Percentiles rank a stretch among this genome's conserved stretches.
Conservation (phyloP, 2,797 vertebrate genomes). For the Eulemur rubriventer region DNA sequence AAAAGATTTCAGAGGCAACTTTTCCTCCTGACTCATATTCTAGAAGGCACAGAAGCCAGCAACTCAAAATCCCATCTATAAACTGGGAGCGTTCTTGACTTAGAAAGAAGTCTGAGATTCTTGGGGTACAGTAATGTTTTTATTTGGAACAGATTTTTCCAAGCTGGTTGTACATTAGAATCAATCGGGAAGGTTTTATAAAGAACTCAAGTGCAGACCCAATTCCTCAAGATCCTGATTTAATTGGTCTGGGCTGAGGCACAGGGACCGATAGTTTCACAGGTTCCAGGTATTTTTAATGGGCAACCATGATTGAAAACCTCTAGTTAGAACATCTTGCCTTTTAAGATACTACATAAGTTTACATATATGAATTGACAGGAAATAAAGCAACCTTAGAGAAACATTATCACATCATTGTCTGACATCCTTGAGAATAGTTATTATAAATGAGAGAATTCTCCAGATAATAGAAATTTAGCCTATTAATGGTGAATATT, state of each 20-base stretch:
- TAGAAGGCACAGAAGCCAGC: not conserved
- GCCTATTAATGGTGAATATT: not conserved
- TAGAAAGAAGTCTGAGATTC: not conserved
- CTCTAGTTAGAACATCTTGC: not conserved
- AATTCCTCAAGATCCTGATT: not conserved
- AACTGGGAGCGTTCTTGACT: not conserved
- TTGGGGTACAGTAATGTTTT: not conserved
- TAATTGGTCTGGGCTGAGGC: not conserved
- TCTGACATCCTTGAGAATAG: not conserved
- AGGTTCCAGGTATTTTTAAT: not conserved
- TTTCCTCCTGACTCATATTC: not conserved
- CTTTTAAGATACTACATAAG: not conserved
- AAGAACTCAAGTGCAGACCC: not conserved
- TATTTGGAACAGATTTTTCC: not conserved
- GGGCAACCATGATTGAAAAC: not conserved
- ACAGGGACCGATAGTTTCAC: not conserved
- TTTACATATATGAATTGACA: not conserved
- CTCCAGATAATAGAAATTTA: not conserved
- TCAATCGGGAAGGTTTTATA: conserved; percentile 9
- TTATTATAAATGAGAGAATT: not conserved
- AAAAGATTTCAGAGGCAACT: not conserved
- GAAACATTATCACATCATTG: not conserved
- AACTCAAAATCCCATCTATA: not conserved
- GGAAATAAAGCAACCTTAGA: not conserved
- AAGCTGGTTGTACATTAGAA: not conserved